These are phyloP conservation scores for Alloplasta piceator DNA, from an alignment of 2,888 invertebrate species.

Conservation along the genomic window DNA sequence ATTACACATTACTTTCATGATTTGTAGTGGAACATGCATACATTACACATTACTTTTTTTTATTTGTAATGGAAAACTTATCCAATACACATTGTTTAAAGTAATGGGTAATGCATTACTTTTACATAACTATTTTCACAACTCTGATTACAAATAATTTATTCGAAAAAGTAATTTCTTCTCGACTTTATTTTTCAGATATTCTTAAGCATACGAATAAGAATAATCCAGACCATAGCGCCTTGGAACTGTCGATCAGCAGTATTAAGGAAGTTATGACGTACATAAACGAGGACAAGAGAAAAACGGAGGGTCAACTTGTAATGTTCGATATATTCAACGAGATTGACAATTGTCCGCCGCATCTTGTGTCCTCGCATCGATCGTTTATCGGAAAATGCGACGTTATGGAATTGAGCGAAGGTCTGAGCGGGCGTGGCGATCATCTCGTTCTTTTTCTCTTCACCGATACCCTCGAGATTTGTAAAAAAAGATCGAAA, in stretches of 20 bases:
- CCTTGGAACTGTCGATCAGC: constrained; percentile 93
- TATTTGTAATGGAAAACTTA: too few species aligned
- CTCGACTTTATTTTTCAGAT: constrained; percentile 85
- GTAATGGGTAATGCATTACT: too few species aligned
- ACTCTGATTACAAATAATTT: too few species aligned
- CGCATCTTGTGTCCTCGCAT: constrained; percentile 96
- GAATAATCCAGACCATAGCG: constrained; percentile 93
- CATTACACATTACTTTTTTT: too few species aligned
- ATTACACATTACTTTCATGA: too few species aligned
- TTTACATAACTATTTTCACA: too few species aligned
- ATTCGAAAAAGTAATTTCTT: constrained; percentile 7
- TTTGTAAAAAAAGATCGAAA: constrained; percentile 93
- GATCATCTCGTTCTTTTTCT: constrained; percentile 94
- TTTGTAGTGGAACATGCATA: too few species aligned
- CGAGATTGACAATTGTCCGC: constrained; percentile 98
- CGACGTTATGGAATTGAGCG: constrained; percentile 94
- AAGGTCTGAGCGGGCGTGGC: constrained; percentile 93
- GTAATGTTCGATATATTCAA: constrained; percentile 99
- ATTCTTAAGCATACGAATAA: constrained; percentile 96
- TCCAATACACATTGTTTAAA: too few species aligned
- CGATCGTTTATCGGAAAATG: constrained; percentile 94
- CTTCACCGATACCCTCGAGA: constrained; percentile 97
- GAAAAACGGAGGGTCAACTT: constrained; percentile 97
- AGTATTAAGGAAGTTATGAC: constrained; percentile 97
- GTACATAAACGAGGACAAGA: constrained; percentile 98